phyloP scores from a whole-genome alignment of 2,888 invertebrate species.

The Calephelis perditalis region DNA sequence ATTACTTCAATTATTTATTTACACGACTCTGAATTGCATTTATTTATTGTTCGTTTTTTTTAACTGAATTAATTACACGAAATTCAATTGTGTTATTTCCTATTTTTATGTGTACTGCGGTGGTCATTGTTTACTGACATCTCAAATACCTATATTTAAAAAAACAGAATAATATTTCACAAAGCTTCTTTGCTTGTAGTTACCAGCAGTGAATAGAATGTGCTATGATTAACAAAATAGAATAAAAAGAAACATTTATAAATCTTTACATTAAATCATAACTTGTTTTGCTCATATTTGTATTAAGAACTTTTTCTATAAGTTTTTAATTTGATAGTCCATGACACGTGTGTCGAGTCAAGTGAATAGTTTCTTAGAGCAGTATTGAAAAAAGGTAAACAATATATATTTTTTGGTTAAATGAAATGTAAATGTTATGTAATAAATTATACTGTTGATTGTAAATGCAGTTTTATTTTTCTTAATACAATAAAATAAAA shows the following conservation, averaged over 20 bases:
- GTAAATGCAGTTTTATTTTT: conserved; percentile 44
- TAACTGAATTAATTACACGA: background rate
- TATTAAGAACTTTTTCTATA: background rate
- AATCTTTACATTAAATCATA: no score
- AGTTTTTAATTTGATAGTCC: conserved; percentile 22
- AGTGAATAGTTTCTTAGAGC: conserved; percentile 47
- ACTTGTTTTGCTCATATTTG: no score
- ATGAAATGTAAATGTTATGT: conserved; percentile 70
- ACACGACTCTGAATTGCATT: conserved; percentile 46
- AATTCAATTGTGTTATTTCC: conserved; percentile 20
- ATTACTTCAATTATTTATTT: conserved; percentile 38
- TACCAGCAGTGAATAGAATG: no score
- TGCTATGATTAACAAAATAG: no score
- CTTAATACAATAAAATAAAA: conserved; percentile 26
- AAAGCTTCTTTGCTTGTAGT: background rate
- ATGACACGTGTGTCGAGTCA: conserved; percentile 46
- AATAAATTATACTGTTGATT: conserved; percentile 76
- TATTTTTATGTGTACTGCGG: conserved; percentile 19
- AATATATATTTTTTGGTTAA: conserved; percentile 68
- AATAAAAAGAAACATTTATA: no score
- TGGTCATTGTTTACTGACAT: conserved; percentile 23
- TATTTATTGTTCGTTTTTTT: conserved; percentile 39
- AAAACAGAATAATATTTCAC: conserved; percentile 4
- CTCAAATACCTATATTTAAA: conserved; percentile 4
- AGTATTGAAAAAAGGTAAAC: conserved; percentile 68